phyloP scores from a whole-genome alignment of 1,140 invertebrate species.

The Diachasma alloeum region DNA sequence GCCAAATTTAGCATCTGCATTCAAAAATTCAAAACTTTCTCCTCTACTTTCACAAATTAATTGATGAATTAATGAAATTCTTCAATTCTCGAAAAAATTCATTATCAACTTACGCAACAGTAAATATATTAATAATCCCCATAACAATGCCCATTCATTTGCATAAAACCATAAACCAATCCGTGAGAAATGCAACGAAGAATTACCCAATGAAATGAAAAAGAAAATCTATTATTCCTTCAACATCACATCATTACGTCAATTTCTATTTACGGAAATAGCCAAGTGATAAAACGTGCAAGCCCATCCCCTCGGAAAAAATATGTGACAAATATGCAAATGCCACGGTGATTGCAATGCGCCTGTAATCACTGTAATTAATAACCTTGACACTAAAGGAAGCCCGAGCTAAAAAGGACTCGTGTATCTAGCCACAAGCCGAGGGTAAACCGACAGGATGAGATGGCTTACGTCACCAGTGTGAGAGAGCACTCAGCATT shows the following conservation, averaged over 20 bases:
- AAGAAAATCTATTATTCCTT: too few species aligned
- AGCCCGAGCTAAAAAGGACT: not conserved
- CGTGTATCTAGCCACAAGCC: not conserved
- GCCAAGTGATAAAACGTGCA: not conserved
- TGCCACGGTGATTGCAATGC: not conserved
- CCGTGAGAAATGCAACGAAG: too few species aligned
- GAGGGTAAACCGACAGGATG: not conserved
- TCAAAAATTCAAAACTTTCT: too few species aligned
- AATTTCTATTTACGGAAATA: not conserved
- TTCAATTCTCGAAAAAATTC: too few species aligned
- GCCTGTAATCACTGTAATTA: not conserved
- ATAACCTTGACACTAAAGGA: conserved; percentile 3
- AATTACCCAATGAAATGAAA: too few species aligned
- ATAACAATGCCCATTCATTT: too few species aligned
- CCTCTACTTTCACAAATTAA: too few species aligned
- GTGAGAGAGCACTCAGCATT: not conserved
- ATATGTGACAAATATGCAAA: not conserved
- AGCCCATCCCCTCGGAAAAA: not conserved
- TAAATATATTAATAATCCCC: not conserved
- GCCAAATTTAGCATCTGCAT: too few species aligned
- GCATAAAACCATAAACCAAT: too few species aligned
- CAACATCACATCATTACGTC: not conserved
- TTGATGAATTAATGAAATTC: too few species aligned
- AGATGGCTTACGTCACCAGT: not conserved
- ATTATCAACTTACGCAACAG: too few species aligned